phyloP scores from a whole-genome alignment of 2,888 invertebrate species.

The Orthosia incerta region DNA sequence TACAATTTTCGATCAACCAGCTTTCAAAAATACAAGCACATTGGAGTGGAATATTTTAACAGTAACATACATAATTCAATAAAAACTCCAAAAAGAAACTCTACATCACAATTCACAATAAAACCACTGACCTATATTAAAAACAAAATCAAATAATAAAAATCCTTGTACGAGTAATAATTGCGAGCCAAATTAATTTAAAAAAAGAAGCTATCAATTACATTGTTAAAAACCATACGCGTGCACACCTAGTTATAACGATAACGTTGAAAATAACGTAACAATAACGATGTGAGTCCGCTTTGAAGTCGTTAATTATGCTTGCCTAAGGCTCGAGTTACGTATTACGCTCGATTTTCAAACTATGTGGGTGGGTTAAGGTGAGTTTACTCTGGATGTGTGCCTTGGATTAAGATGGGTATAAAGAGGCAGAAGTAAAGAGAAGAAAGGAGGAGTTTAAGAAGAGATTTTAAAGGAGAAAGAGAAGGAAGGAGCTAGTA shows the following conservation, averaged over 20 bases:
- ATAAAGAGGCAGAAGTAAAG: not conserved
- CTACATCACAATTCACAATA: not conserved
- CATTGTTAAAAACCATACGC: constrained; percentile 64
- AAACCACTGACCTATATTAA: constrained; percentile 5
- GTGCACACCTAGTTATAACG: constrained; percentile 50
- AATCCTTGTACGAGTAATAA: not conserved
- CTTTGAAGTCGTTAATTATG: constrained; percentile 70
- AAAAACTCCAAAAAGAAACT: not conserved
- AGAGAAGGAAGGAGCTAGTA: too few species aligned
- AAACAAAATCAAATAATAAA: constrained; percentile 5
- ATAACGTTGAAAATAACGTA: constrained; percentile 41
- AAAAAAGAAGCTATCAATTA: constrained; percentile 61
- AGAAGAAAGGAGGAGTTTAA: too few species aligned
- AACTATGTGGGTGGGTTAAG: constrained; percentile 33
- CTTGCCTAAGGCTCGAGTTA: constrained; percentile 57
- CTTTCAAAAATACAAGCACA: too few species aligned
- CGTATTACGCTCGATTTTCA: constrained; percentile 55
- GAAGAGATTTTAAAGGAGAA: too few species aligned
- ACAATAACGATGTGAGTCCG: constrained; percentile 43
- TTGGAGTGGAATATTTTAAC: too few species aligned
- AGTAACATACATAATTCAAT: not conserved
- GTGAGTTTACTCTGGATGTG: constrained; percentile 8
- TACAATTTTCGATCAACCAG: too few species aligned
- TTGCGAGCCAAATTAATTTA: constrained; percentile 28
- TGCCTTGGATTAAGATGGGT: not conserved